Base-by-base conservation (phyloP, 2,113 vertebrate genomes). In the Delphinapterus leucas region DNA sequence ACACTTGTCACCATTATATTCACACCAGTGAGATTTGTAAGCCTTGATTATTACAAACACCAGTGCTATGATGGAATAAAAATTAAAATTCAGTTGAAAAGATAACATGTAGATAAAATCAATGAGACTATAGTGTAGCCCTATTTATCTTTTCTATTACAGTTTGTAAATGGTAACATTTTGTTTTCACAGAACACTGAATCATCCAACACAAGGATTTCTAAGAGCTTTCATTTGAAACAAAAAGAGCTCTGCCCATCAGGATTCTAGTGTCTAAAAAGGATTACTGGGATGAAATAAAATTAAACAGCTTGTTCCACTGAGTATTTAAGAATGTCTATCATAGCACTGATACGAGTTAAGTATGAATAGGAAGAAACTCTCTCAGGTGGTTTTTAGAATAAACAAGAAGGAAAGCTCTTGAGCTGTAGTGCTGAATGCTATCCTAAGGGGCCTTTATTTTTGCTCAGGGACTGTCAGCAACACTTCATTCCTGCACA, bases 241-340 rank as follows among this genome's bases (percentile, higher is more conserved):
- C 2, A 88, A 90, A 96, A 93, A 95, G 70, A 31, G 1, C 12
- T 38, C 44, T 55, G 23, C 67, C 88, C 85, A 71, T 95, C 49
- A 74, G 60, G 21, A 55, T 26, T 97, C 20, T 94, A 97, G 86
- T n/a, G 7, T 91, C 89, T 97, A 80, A 93, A 94, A 94, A 92
- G 82, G 73, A 97, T 98, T 97, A 96, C 61, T 65, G 4, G 36
- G 47, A 97, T 96, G 82, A 98, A 96, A 94, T 82, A 77, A 97
- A 97, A 47, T 97, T 73, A 92, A 96, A 88, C 53, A 90, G 14
- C 23, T 95, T 28, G 79, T 49, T 98, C 92, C 82, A 33, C 8
- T 88, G 88, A 97, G 83, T 79, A 97, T 96, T 98, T 97, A 79
- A 97, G 63, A 93, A 5, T 74, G 65, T 89, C 80, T 87, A 26